Evolutionary conservation across 2,113 vertebrate genomes (phyloP), one percentile per base, ranked within the genome.

Genomic region (Erythrocercus mccallii): DNA sequence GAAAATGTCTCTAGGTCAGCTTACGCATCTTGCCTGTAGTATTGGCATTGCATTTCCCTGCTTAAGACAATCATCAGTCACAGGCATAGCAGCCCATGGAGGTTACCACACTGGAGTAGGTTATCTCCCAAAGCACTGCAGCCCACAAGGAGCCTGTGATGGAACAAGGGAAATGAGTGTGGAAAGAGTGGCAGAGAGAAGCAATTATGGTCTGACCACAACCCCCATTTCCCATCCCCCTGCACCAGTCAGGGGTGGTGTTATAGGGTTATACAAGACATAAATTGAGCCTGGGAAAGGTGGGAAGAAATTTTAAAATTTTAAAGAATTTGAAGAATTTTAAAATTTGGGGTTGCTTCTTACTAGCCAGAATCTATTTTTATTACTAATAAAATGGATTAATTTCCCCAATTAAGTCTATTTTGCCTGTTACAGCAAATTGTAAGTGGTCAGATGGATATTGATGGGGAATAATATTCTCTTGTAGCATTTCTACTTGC

Each of bases 21-120:
- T 37, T 40, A 58, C 48, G 25, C 23, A 56, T 76, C 23, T 62
- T 71, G 12, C 21, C 24, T 27, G 40, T 27, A 77, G 14, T 31
- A n/a, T 35, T 47, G 42, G 13, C 44, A 65, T 53, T 62, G 10
- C 1, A 48, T 61, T 80, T 86, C 48, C 37, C 24, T 45, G 30
- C 18, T 53, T 50, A n/a, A 54, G 54, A 65, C 20, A 35, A 33
- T 30, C 7, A 54, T 2, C 18, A 47, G 8, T 28, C 25, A 35
- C 35, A 78, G 76, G 5, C 21, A 33, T 6, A 30, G 40, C 23
- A 37, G n/a, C 30, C 27, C 51, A 4, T 69, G 48, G 20, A 53
- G 15, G 28, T 38, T 15, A 48, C 10, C 4, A 35, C 1, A 2
- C 0, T 27, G n/a, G 23, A 68, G 23, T 5, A 47, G 25, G 9